These are phyloP conservation scores for Trialeurodes vaporariorum DNA, from an alignment of 1,140 invertebrate species.

Conservation along the genomic window DNA sequence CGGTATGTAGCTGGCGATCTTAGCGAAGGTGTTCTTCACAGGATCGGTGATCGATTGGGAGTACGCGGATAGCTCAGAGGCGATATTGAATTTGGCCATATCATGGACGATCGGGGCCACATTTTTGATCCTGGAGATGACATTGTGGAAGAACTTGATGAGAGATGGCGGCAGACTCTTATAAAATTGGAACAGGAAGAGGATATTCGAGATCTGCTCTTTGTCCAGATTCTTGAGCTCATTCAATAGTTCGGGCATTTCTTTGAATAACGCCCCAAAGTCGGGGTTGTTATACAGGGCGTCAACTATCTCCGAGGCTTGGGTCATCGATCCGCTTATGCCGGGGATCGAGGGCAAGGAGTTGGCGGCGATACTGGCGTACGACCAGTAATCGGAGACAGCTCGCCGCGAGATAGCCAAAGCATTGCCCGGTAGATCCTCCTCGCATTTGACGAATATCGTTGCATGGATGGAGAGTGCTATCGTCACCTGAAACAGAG, in stretches of 20 bases:
- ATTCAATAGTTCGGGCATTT: background rate
- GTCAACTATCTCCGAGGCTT: background rate
- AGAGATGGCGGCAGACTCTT: background rate
- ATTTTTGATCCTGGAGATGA: background rate
- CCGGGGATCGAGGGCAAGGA: background rate
- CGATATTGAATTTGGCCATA: background rate
- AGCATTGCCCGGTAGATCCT: background rate
- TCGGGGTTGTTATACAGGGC: background rate
- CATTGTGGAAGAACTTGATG: background rate
- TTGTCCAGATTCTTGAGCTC: background rate
- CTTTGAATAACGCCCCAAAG: background rate
- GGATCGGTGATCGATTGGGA: background rate
- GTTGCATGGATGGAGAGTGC: background rate
- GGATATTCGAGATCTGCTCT: background rate
- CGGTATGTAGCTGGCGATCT: background rate
- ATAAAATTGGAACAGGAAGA: background rate
- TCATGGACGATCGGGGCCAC: background rate
- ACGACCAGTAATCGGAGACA: background rate
- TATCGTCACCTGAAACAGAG: too few relatives aligned
- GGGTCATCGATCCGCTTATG: background rate
- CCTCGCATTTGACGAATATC: background rate
- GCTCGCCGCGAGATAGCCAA: background rate
- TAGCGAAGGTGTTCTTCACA: background rate
- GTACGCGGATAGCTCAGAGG: background rate
- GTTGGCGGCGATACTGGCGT: background rate